Percentiles rank a stretch among this genome's conserved stretches.
These are phyloP conservation scores for Ceramica pisi DNA, from an alignment of 2,888 invertebrate species.

Conservation along the genomic window DNA sequence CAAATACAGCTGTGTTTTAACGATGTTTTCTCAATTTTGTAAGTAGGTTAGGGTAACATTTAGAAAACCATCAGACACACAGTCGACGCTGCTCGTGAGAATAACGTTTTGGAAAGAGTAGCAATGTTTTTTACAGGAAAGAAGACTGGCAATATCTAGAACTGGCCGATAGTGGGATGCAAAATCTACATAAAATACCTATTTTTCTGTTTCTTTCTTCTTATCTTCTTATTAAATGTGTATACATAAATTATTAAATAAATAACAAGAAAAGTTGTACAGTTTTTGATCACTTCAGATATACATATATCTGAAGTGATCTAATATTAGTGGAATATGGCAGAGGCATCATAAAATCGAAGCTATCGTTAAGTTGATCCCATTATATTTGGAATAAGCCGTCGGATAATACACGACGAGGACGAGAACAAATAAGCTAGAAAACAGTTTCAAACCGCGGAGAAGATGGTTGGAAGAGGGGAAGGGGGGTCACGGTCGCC, in stretches of 20 bases:
- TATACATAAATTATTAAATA: too few relatives aligned
- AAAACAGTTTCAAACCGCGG: conserved; percentile 66
- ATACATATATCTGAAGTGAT: background rate
- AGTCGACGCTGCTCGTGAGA: background rate
- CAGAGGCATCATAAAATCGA: conserved; percentile 10
- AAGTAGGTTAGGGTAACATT: conserved; percentile 18
- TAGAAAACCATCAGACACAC: background rate
- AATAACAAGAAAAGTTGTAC: conserved; percentile 6
- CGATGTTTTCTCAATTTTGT: background rate
- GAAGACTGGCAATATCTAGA: background rate
- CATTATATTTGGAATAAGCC: conserved; percentile 26
- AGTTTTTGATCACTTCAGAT: too few relatives aligned
- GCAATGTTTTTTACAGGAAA: conserved; percentile 1
- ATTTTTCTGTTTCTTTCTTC: too few relatives aligned
- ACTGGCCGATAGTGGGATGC: background rate
- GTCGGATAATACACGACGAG: conserved; percentile 38
- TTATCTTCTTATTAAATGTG: too few relatives aligned
- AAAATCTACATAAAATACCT: conserved; percentile 4
- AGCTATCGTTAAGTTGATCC: conserved; percentile 10
- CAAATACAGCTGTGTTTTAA: conserved; percentile 30
- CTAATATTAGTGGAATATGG: conserved; percentile 7
- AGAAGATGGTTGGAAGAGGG: conserved; percentile 55
- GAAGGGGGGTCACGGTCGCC: conserved; percentile 85
- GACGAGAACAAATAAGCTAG: conserved; percentile 71
- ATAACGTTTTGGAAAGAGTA: background rate